Base-by-base conservation (phyloP, 1,140 invertebrate genomes). In the Thaumetopoea pityocampa region DNA sequence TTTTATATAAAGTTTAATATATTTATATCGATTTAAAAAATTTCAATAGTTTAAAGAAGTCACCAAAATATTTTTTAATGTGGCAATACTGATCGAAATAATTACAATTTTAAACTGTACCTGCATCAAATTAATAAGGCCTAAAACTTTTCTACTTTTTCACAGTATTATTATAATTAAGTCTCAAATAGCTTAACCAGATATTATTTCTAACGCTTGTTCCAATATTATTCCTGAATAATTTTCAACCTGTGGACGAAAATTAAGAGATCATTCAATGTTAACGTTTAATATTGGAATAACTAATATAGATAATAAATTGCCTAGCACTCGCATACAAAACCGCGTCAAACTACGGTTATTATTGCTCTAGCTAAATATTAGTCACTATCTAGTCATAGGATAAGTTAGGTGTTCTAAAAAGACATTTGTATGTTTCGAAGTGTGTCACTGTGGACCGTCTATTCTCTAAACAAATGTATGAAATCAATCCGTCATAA, bases 351-450 rank as follows among this genome's bases (percentile, higher is more conserved):
- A 4, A 9, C 15, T 35, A 35, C 20, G 18, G 16, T 1, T 41
- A 22, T 30, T 22, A 30, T 30, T 40, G n/a, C n/a, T 23, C 11
- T 32, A 17, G 7, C 32, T 19, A 32, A 32, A 37, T 5, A 33
- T 46, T 65, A 70, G 61, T 67, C 65, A 62, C 44, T 48, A 41
- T 77, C 71, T 78, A 81, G 70, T 76, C 69, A 76, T 77, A 80
- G 65, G n/a, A n/a, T n/a, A n/a, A n/a, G 40, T 43, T 62, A 65
- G 71, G 67, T 72, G 76, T 68, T 77, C 68, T 80, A 72, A 77
- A 80, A 77, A 76, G 69, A 71, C 63, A 71, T 61, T 57, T 51
- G 49, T 41, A 47, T 45, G 29, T 40, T 38, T 33, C 16, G 24
- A 17, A 36, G 44, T 33, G 37, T 46, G 34, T 40, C 16, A 30